A percentile compares a stretch with the other conserved stretches of the same genome.
Conservation (phyloP, 2,113 vertebrate species). For the Stegastes partitus region DNA sequence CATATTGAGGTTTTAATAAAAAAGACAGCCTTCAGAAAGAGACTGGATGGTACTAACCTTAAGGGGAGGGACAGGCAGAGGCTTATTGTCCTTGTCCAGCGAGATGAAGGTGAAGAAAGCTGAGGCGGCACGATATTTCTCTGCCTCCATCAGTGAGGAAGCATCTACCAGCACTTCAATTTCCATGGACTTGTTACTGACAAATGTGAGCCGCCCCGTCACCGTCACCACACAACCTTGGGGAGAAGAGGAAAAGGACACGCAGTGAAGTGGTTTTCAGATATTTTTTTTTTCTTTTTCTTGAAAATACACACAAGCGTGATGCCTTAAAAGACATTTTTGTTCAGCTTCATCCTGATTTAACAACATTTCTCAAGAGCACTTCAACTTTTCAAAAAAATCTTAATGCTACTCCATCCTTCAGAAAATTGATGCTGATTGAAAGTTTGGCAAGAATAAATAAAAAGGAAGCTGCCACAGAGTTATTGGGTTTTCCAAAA, state of each 20-base stretch:
- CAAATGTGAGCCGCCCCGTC: slow-evolving; percentile 94
- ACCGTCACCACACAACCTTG: slow-evolving; percentile 94
- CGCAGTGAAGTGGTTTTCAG: neutral
- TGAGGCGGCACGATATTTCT: slow-evolving; percentile 90
- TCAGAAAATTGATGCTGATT: neutral
- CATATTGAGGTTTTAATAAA: slow-evolving; percentile 5
- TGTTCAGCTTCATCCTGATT: neutral
- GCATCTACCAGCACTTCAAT: slow-evolving; percentile 96
- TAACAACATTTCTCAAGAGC: neutral
- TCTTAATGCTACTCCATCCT: neutral
- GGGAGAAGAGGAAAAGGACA: slow-evolving; percentile 7
- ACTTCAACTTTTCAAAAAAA: neutral
- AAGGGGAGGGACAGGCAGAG: slow-evolving; percentile 89
- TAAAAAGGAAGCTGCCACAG: neutral
- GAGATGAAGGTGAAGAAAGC: slow-evolving; percentile 97
- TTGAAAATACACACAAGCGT: neutral
- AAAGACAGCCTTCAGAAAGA: neutral
- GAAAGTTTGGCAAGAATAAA: neutral
- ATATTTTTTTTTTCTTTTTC: too few relatives aligned
- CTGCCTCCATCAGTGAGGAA: slow-evolving; percentile 83
- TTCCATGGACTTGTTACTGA: slow-evolving; percentile 96
- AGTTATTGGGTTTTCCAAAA: neutral
- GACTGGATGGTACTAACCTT: slow-evolving; percentile 85
- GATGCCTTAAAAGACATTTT: too few relatives aligned
- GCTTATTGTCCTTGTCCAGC: slow-evolving; percentile 90